These are phyloP conservation scores for Noctilio leporinus DNA, from an alignment of 2,113 vertebrate species.

Conservation along the genomic window DNA sequence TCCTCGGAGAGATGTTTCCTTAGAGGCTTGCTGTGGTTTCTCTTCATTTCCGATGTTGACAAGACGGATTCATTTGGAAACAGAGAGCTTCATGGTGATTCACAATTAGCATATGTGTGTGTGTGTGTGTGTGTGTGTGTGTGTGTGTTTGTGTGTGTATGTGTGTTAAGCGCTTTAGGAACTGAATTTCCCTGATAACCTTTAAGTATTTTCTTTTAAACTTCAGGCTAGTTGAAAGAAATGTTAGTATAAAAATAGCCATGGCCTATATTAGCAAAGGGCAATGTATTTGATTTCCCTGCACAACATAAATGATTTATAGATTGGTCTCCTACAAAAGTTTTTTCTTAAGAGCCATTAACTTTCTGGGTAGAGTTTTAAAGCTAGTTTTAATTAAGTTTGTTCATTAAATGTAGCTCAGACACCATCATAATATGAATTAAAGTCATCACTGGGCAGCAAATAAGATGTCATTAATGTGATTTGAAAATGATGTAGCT, in stretches of 20 bases:
- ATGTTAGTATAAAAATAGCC: neutral
- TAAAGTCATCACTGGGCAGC: neutral
- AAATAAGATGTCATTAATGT: constrained; percentile 41
- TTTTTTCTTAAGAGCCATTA: neutral
- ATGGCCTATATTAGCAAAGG: neutral
- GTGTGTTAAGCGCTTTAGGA: neutral
- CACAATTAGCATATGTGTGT: neutral
- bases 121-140: neutral
- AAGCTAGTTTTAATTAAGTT: neutral
- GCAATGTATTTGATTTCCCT: neutral
- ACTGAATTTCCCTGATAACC: neutral
- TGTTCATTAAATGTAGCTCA: constrained; percentile 29
- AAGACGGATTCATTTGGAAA: neutral
- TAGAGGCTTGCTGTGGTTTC: neutral
- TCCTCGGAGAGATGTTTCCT: neutral
- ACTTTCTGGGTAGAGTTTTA: constrained; percentile 7
- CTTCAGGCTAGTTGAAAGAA: neutral
- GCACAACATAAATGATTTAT: neutral
- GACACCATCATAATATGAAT: constrained; percentile 24
- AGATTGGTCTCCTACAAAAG: neutral
- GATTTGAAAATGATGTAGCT: constrained; percentile 14
- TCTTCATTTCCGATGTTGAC: neutral
- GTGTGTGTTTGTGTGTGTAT: neutral
- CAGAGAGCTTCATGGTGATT: neutral
- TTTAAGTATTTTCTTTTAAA: neutral